phyloP scores from a whole-genome alignment of 2,888 invertebrate species.

The Cosmia pyralina region DNA sequence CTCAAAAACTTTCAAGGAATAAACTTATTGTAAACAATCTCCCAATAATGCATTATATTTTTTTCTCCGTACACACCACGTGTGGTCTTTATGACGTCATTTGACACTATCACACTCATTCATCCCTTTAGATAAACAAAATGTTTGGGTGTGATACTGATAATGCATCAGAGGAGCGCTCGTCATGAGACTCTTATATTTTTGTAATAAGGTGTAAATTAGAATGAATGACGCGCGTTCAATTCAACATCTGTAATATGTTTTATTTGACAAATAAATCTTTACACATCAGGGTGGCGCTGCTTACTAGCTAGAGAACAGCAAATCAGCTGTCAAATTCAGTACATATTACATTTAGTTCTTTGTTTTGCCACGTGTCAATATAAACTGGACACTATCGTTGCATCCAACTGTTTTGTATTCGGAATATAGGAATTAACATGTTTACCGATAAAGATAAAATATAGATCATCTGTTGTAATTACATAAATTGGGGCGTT shows the following conservation, averaged over 20 bases:
- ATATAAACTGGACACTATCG: not conserved
- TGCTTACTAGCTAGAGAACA: not conserved
- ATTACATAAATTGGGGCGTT: not conserved
- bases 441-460: conserved; percentile 7
- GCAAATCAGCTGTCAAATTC: not conserved
- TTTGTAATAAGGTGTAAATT: not conserved
- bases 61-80: not conserved
- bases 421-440: not conserved
- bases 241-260: not conserved
- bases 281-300: not conserved
- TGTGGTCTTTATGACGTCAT: conserved; percentile 30
- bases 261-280: not conserved
- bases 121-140: conserved; percentile 22
- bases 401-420: conserved; percentile 2
- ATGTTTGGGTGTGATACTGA: conserved; percentile 10
- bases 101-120: conserved; percentile 20
- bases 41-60: not conserved
- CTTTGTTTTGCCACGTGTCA: not conserved
- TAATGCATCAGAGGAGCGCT: not conserved
- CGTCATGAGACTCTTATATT: too few species aligned
- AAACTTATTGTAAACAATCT: conserved; percentile 4
- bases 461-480: conserved; percentile 3
- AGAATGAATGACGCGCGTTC: not conserved
- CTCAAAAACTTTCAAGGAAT: not conserved
- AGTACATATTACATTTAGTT: not conserved